These are phyloP conservation scores for Lasioglossum albipes DNA, from an alignment of 1,140 invertebrate genomes.

Conservation along the genomic window DNA sequence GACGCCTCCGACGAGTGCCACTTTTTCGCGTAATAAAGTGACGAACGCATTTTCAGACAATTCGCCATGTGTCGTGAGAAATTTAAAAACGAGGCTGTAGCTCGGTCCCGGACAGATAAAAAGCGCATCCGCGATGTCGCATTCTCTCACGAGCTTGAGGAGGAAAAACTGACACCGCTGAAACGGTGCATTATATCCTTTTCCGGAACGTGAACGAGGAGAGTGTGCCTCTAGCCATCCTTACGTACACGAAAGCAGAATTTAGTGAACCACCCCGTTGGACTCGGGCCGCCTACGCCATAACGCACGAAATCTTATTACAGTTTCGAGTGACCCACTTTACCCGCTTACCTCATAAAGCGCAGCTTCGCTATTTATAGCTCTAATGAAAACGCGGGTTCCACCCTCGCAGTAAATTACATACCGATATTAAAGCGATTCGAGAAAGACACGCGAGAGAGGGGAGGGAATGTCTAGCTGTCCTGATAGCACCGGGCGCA, in stretches of 20 bases:
- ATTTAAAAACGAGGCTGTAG: neutral
- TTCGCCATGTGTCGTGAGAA: neutral
- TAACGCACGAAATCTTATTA: constrained; percentile 32
- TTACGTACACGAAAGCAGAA: neutral
- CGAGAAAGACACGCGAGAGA: neutral
- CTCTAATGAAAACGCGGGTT: constrained; percentile 32
- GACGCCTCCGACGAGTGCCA: neutral
- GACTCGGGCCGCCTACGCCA: neutral
- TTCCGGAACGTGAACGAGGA: no score
- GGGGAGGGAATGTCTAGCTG: no score
- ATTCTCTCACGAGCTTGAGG: neutral
- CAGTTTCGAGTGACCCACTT: constrained; percentile 20
- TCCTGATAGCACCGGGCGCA: neutral
- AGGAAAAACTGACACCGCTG: neutral
- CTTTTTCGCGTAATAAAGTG: neutral
- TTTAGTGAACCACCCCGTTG: constrained; percentile 16
- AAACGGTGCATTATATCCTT: neutral
- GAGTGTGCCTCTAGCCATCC: no score
- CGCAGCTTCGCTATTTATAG: constrained; percentile 32
- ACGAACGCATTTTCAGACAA: neutral
- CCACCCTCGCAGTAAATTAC: constrained; percentile 27
- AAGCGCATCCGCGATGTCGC: neutral
- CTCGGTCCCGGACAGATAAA: no score
- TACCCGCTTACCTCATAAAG: constrained; percentile 16
- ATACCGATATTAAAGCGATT: constrained; percentile 46